Evolutionary conservation across 2,113 vertebrate species (phyloP), one percentile per base, ranked within the genome.

Genomic region (Cettia cetti): DNA sequence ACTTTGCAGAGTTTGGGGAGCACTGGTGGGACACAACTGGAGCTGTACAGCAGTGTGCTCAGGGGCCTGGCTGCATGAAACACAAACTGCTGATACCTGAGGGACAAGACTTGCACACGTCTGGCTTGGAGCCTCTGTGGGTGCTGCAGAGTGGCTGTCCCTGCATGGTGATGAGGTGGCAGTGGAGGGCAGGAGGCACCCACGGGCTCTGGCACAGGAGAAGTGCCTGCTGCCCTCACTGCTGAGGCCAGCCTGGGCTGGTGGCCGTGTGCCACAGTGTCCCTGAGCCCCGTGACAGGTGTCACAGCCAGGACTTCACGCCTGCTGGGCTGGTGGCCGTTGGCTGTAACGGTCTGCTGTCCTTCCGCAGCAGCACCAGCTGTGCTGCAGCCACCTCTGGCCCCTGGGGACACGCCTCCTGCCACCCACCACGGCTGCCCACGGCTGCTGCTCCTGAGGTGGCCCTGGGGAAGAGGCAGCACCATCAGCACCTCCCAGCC

Each of bases 351-450:
- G 0, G 54, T 82, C 94, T 94, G 86, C 22, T 52, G 69, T 35
- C 84, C 47, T 88, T 91, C 94, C 14, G 35, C 54, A 30, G 3
- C 0, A 31, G 50, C 79, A 3, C 9, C 69, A 53, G 70, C 85
- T 87, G 69, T 24, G 65, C 57, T 21, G 49, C 68, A 47, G 80
- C 71, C 22, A 1, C 1, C 27, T 15, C 5, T 63, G 65, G 65
- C 30, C 85, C 75, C 88, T 12, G 18, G 64, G 77, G 91, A 56
- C 40, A 4, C 2, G 12, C 10, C 50, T 84, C 12, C 64, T 75
- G 74, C 53, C n/a, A 5, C 65, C 23, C 28, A 1, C 1, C 8
- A 0, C 4, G 16, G 84, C 75, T 70, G n/a, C 56, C 2, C 6
- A 0, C 4, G 33, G 79, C 77, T 79, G 42, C 65, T 70, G 22